phyloP scores from a whole-genome alignment of 2,888 invertebrate genomes.

The Spisula solida region DNA sequence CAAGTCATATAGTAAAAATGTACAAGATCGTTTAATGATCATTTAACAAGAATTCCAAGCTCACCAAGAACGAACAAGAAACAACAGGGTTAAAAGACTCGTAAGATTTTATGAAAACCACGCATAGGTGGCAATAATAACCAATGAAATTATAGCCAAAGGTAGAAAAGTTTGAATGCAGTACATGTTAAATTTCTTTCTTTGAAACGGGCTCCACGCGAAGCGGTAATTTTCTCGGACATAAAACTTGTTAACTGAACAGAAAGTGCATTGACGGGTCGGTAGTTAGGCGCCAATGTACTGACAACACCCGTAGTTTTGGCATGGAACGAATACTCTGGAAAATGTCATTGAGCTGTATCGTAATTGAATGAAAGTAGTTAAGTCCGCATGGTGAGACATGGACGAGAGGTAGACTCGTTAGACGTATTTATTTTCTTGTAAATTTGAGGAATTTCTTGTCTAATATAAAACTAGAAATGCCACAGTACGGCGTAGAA shows the following conservation, averaged over 20 bases:
- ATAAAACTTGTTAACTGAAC: slow-evolving; percentile 67
- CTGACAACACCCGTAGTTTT: slow-evolving; percentile 48
- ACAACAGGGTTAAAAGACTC: background rate
- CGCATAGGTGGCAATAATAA: slow-evolving; percentile 25
- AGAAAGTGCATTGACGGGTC: slow-evolving; percentile 55
- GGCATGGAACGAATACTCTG: slow-evolving; percentile 52
- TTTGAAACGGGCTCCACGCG: slow-evolving; percentile 61
- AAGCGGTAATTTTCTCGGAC: slow-evolving; percentile 59
- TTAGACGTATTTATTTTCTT: slow-evolving; percentile 25
- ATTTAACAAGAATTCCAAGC: slow-evolving; percentile 23
- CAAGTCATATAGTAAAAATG: slow-evolving; percentile 9
- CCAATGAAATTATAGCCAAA: background rate
- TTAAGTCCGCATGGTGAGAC: slow-evolving; percentile 10
- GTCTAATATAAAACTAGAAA: slow-evolving; percentile 15
- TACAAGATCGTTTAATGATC: background rate
- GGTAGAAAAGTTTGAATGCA: slow-evolving; percentile 10
- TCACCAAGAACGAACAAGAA: background rate
- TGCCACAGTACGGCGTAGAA: background rate
- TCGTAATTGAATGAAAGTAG: slow-evolving; percentile 65
- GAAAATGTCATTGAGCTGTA: slow-evolving; percentile 56
- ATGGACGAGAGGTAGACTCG: background rate
- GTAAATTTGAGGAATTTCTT: slow-evolving; percentile 27
- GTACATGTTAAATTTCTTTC: slow-evolving; percentile 60
- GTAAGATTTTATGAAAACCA: slow-evolving; percentile 31
- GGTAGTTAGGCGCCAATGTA: slow-evolving; percentile 56